These are phyloP conservation scores for Meteorus colon DNA, from an alignment of 2,888 invertebrate genomes.

Conservation along the genomic window DNA sequence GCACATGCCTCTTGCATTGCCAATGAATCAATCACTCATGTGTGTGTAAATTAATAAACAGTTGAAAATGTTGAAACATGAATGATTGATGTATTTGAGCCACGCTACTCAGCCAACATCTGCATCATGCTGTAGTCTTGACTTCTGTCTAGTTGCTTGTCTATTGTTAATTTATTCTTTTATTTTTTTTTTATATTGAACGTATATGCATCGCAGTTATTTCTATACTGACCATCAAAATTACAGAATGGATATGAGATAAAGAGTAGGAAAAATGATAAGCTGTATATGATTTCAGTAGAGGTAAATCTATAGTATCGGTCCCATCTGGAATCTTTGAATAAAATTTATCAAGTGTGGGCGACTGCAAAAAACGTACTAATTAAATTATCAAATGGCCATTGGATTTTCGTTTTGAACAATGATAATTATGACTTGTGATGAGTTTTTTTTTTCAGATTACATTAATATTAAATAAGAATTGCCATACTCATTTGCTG, in stretches of 20 bases:
- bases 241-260: not conserved
- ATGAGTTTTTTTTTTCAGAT: constrained; percentile 60
- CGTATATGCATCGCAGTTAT: constrained; percentile 1
- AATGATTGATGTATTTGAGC: constrained; percentile 21
- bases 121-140: constrained; percentile 35
- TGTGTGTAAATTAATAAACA: not conserved
- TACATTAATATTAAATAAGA: constrained; percentile 59
- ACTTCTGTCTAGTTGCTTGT: constrained; percentile 32
- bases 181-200: not conserved
- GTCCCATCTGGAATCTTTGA: constrained; percentile 25
- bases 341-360: not conserved
- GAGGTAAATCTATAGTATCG: not conserved
- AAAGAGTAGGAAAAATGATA: constrained; percentile 2
- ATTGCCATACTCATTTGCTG: constrained; percentile 57
- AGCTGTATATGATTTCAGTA: not conserved
- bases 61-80: not conserved
- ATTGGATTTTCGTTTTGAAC: constrained; percentile 45
- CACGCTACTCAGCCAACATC: constrained; percentile 32
- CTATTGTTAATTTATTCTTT: constrained; percentile 19
- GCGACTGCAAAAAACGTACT: not conserved
- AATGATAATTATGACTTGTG: constrained; percentile 54
- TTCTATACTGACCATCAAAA: constrained; percentile 6
- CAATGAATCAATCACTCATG: constrained; percentile 38
- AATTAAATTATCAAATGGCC: constrained; percentile 34
- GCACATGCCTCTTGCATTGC: constrained; percentile 47